A percentile compares a stretch with the other conserved stretches of the same genome.
phyloP scores from a whole-genome alignment of 2,797 vertebrate genomes.

The Sebastiscus albofasciatus region DNA sequence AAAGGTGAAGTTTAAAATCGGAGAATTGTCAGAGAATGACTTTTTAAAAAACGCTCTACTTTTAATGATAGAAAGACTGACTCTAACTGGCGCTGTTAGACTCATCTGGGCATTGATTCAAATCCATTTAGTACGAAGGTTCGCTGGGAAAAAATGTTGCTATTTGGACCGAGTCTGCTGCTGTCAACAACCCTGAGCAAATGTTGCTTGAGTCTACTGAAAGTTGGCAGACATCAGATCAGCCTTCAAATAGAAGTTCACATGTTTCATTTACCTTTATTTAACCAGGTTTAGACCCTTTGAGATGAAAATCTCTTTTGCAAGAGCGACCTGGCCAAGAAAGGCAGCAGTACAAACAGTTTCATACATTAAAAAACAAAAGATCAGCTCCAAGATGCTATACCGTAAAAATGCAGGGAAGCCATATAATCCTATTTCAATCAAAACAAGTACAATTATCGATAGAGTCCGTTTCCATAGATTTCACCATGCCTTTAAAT shows the following conservation, averaged over 20 bases:
- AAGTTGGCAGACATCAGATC: constrained; percentile 4
- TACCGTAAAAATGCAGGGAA: too few species aligned
- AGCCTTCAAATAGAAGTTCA: neutral
- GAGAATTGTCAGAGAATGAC: neutral
- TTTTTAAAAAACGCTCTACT: neutral
- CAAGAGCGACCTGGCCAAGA: too few species aligned
- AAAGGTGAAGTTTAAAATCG: neutral
- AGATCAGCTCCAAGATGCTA: too few species aligned
- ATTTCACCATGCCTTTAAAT: too few species aligned
- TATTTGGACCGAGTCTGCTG: neutral
- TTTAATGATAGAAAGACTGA: neutral
- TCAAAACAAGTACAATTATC: too few species aligned
- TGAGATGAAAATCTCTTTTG: too few species aligned
- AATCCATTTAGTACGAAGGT: neutral
- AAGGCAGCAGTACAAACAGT: too few species aligned
- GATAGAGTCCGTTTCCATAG: too few species aligned
- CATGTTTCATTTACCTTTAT: neutral
- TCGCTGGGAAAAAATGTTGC: neutral
- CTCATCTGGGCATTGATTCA: constrained; percentile 14
- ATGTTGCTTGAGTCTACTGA: neutral
- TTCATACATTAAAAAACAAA: too few species aligned
- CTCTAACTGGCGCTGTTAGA: neutral
- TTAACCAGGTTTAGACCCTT: too few species aligned
- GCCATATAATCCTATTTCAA: too few species aligned
- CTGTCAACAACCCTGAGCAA: constrained; percentile 3